Conservation (phyloP, 1,140 invertebrate genomes). For the Drosophila dunni region DNA sequence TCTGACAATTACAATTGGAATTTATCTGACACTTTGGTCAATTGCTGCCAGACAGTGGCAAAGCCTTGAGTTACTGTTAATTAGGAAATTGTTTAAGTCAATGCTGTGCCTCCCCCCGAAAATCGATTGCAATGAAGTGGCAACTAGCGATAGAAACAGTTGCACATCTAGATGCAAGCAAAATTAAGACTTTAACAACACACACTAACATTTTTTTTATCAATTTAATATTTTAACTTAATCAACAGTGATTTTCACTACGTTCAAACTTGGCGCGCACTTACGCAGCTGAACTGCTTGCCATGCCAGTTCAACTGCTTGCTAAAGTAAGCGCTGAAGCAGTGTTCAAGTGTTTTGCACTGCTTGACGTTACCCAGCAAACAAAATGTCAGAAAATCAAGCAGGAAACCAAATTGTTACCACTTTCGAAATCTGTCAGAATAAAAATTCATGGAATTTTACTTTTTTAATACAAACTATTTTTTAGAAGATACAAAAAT, state of each 20-base stretch:
- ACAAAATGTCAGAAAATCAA: no score
- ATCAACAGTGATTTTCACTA: neutral
- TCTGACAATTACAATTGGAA: conserved; percentile 68
- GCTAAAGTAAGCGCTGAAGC: neutral
- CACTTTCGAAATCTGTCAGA: no score
- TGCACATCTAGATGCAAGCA: neutral
- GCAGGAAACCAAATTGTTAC: no score
- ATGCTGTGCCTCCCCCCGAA: neutral
- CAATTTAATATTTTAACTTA: no score
- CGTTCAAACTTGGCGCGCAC: conserved; percentile 1
- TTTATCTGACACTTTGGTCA: conserved; percentile 55
- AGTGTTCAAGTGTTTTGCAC: neutral
- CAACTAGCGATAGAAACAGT: neutral
- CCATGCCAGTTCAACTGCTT: neutral
- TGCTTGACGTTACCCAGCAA: neutral
- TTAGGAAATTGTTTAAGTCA: conserved; percentile 67
- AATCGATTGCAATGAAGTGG: conserved; percentile 20
- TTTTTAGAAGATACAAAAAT: no score
- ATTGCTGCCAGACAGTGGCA: conserved; percentile 26
- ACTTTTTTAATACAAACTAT: no score
- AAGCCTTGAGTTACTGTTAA: conserved; percentile 67
- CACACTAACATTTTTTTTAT: no score
- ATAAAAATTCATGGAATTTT: no score
- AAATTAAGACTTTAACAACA: no score
- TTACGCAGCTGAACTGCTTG: neutral